These are phyloP conservation scores for Drosophila varians DNA, from an alignment of 1,140 invertebrate species.

Conservation along the genomic window DNA sequence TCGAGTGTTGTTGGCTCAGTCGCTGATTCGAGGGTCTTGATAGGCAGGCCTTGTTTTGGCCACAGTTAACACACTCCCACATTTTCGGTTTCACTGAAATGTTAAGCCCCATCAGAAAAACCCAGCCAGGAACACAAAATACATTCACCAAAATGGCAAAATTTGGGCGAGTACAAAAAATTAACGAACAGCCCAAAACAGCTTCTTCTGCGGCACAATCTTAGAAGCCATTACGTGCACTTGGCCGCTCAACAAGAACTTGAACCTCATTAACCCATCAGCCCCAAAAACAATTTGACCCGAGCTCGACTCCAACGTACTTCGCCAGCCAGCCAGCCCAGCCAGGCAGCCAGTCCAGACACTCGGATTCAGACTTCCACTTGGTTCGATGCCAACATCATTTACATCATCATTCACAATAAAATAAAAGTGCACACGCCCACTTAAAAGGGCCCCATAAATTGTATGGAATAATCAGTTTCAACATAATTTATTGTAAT, in stretches of 20 bases:
- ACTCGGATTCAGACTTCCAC: slow-evolving; percentile 22
- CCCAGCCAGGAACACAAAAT: neutral
- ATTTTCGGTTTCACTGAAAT: slow-evolving; percentile 32
- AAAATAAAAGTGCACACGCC: slow-evolving; percentile 81
- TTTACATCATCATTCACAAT: slow-evolving; percentile 82
- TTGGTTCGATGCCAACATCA: slow-evolving; percentile 64
- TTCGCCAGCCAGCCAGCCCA: slow-evolving; percentile 28
- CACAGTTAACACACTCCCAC: slow-evolving; percentile 79
- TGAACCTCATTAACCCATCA: slow-evolving; percentile 71
- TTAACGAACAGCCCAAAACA: neutral
- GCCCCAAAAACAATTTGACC: slow-evolving; percentile 67
- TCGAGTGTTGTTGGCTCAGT: slow-evolving; percentile 62
- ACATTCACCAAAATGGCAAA: slow-evolving; percentile 7
- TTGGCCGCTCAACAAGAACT: slow-evolving; percentile 45
- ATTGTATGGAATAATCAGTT: slow-evolving; percentile 81
- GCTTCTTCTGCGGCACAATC: slow-evolving; percentile 38
- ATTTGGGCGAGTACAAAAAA: neutral
- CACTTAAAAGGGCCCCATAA: slow-evolving; percentile 80
- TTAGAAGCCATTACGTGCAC: slow-evolving; percentile 43
- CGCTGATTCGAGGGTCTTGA: slow-evolving; percentile 67
- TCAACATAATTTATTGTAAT: slow-evolving; percentile 82
- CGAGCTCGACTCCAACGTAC: slow-evolving; percentile 56
- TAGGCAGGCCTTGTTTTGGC: slow-evolving; percentile 60
- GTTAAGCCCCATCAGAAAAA: slow-evolving; percentile 3
- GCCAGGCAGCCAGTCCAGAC: slow-evolving; percentile 34